Evolutionary conservation across 1,140 invertebrate genomes (phyloP), one percentile per base, ranked within the genome.

Genomic region (Sarcophaga peregrina): DNA sequence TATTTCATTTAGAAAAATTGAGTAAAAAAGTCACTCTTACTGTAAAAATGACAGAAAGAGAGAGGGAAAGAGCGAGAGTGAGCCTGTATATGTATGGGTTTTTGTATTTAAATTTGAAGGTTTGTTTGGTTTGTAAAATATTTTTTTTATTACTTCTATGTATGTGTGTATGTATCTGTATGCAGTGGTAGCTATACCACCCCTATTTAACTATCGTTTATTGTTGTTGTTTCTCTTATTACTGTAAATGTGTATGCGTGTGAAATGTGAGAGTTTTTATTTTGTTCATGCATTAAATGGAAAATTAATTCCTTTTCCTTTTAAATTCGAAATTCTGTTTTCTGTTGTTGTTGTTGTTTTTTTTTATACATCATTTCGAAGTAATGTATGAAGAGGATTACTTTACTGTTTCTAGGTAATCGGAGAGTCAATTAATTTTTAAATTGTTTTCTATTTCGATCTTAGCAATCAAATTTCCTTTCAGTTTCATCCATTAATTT

Each of bases 1-100:
- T 68, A 68, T 68, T 68, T 68, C n/a, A 68, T 20, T 68, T 68
- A 10, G n/a, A 68, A 68, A 68, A 68, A 20, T 4, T 20, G 62
- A 8, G 0, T 8, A 13, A 13, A 58, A 58, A 58, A 58, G 7
- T n/a, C 11, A n/a, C 11, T 58, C 54, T 7, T 58, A n/a, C 9
- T 0, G 3, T 68, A 25, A 68, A 68, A 68, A 68, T 37, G 25
- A 4, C 25, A 37, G 1, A 37, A 37, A 4, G 25, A 37, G 25
- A 37, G 25, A 37, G 25, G 4, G 4, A 37, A 4, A 37, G 25
- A 37, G 25, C 25, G 4, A 4, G 25, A 37, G 25, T 37, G 4
- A 37, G 25, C 25, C 1, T 4, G 25, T 37, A 37, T 4, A 37
- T 37, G 25, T 37, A 37, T 2, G 25, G 1, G 25, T 37, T 2